These are phyloP conservation scores for Tapirus indicus DNA, from an alignment of 2,797 vertebrate species.

Conservation along the genomic window DNA sequence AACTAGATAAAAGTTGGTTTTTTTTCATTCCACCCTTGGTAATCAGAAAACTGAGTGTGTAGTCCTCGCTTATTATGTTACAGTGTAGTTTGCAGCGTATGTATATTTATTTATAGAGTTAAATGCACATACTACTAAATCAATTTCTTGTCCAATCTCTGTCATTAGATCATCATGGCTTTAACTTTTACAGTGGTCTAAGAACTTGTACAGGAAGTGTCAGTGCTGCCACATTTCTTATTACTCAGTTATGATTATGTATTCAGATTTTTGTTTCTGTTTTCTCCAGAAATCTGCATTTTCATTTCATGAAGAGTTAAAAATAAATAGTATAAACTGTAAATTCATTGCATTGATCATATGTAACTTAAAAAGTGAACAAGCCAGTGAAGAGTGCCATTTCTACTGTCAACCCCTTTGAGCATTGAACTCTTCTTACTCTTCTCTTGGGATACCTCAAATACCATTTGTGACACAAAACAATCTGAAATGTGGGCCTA, in stretches of 20 bases:
- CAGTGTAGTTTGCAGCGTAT: not conserved
- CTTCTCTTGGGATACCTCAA: not conserved
- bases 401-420: not conserved
- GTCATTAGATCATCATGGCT: not conserved
- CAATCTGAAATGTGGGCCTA: not conserved
- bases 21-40: not conserved
- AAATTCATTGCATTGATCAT: not conserved
- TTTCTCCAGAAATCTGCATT: not conserved
- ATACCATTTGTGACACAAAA: not conserved
- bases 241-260: not conserved
- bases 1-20: slow-evolving; percentile 19
- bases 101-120: not conserved
- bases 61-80: not conserved
- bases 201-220: not conserved
- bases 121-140: not conserved
- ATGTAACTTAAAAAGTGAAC: not conserved
- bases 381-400: not conserved
- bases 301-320: not conserved
- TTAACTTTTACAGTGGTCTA: not conserved
- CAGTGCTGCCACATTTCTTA: not conserved
- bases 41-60: not conserved
- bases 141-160: not conserved
- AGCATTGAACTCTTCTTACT: not conserved
- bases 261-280: not conserved
- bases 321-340: not conserved